These are phyloP conservation scores for Mormyrus hasselquistii DNA, from an alignment of 2,797 vertebrate genomes.

Conservation along the genomic window DNA sequence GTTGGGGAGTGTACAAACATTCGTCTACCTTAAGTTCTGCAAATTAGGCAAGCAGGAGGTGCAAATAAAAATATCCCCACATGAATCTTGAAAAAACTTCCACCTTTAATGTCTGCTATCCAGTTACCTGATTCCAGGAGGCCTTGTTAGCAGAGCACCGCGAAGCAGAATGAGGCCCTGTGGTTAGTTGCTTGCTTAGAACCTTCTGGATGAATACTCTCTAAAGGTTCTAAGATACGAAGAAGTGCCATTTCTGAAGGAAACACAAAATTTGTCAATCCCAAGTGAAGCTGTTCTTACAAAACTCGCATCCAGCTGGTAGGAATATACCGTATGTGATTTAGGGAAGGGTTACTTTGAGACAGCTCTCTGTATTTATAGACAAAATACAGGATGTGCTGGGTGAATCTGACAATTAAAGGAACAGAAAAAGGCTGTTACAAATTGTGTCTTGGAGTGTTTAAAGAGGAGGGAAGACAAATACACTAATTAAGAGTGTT, in stretches of 20 bases:
- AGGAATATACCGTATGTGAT: neutral
- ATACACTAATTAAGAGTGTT: slow-evolving; percentile 60
- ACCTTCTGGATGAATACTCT: neutral
- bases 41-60: neutral
- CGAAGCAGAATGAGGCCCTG: neutral
- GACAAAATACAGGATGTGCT: neutral
- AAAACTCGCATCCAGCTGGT: neutral
- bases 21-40: neutral
- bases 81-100: neutral
- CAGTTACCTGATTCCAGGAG: neutral
- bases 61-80: neutral
- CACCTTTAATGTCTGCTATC: neutral
- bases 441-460: slow-evolving; percentile 19
- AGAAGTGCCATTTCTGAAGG: neutral
- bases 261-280: neutral
- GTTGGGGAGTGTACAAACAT: neutral
- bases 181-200: neutral
- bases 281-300: neutral
- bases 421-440: neutral
- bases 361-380: neutral
- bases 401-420: slow-evolving; percentile 10
- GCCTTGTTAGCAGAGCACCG: neutral
- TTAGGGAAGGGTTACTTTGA: neutral
- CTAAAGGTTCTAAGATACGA: neutral
- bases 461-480: slow-evolving; percentile 50